phyloP scores from a whole-genome alignment of 2,888 invertebrate species.

The Pseudococcus viburni region DNA sequence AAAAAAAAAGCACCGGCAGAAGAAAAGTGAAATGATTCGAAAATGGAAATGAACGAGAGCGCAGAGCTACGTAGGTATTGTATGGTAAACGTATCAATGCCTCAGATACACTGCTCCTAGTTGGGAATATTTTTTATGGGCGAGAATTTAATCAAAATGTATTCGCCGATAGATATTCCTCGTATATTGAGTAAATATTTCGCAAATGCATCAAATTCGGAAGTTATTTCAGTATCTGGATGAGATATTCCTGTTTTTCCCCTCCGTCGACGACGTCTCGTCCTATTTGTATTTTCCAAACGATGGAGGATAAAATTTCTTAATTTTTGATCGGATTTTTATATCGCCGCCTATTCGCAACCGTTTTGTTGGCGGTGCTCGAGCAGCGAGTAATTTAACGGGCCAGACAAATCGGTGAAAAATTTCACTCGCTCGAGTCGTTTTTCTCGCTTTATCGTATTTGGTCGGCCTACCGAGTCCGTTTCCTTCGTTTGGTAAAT shows the following conservation, averaged over 20 bases:
- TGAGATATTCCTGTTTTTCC: too few relatives aligned
- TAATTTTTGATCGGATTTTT: slow-evolving; percentile 3
- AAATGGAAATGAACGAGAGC: slow-evolving; percentile 8
- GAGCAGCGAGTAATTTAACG: too few relatives aligned
- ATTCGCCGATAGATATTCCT: neutral
- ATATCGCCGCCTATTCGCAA: too few relatives aligned
- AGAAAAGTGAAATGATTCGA: slow-evolving; percentile 29
- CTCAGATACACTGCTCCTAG: neutral
- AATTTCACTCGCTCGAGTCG: too few relatives aligned
- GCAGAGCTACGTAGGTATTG: neutral
- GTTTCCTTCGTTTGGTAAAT: neutral
- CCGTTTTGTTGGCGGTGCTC: too few relatives aligned
- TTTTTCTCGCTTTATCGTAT: too few relatives aligned
- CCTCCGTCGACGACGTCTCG: too few relatives aligned
- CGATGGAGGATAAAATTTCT: neutral
- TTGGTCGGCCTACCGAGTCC: too few relatives aligned
- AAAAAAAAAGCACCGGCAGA: neutral
- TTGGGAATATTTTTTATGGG: neutral
- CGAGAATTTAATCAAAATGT: slow-evolving; percentile 17
- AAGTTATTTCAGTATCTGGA: neutral
- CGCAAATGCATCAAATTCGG: slow-evolving; percentile 13
- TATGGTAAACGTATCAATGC: slow-evolving; percentile 10
- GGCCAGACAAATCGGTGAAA: too few relatives aligned
- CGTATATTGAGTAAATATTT: neutral
- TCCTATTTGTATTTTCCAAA: neutral